A percentile compares a stretch with the other conserved stretches of the same genome.
phyloP scores from a whole-genome alignment of 2,113 vertebrate species.

The Emydura subglobosa region DNA sequence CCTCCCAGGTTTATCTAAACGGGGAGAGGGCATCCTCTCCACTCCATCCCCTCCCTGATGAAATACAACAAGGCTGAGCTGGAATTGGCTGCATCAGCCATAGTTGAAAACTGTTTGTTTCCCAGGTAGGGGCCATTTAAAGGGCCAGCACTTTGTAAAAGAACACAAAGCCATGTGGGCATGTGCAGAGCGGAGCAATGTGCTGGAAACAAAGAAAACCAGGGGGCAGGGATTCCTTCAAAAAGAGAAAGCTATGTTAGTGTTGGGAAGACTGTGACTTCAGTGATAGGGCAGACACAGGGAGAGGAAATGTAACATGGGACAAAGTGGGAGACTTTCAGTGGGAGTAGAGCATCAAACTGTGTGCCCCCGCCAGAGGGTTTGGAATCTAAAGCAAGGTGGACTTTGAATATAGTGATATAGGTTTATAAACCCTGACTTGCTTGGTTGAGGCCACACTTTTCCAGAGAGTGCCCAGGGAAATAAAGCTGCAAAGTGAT shows the following conservation, averaged over 20 bases:
- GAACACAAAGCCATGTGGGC: fast-evolving
- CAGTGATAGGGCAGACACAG: fast-evolving
- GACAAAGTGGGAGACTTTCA: not conserved
- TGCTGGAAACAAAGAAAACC: not conserved
- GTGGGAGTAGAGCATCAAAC: not conserved
- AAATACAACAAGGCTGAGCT: not conserved
- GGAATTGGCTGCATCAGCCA: not conserved
- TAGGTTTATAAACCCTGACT: not conserved
- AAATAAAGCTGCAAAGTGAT: not conserved
- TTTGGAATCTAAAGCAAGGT: not conserved
- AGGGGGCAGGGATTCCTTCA: not conserved
- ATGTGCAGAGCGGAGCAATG: fast-evolving
- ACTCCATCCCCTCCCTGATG: no score
- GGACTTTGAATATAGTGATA: not conserved
- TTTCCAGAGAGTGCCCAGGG: not conserved
- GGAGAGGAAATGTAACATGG: not conserved
- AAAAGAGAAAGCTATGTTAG: not conserved
- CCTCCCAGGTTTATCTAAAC: not conserved
- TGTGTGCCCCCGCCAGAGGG: not conserved
- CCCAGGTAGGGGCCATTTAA: not conserved
- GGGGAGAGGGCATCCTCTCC: not conserved
- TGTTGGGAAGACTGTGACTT: not conserved
- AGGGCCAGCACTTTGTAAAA: not conserved
- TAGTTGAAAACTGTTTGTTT: constrained; percentile 3
- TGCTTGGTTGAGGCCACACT: not conserved